phyloP scores from a whole-genome alignment of 2,888 invertebrate species.

The Furcula furcula region DNA sequence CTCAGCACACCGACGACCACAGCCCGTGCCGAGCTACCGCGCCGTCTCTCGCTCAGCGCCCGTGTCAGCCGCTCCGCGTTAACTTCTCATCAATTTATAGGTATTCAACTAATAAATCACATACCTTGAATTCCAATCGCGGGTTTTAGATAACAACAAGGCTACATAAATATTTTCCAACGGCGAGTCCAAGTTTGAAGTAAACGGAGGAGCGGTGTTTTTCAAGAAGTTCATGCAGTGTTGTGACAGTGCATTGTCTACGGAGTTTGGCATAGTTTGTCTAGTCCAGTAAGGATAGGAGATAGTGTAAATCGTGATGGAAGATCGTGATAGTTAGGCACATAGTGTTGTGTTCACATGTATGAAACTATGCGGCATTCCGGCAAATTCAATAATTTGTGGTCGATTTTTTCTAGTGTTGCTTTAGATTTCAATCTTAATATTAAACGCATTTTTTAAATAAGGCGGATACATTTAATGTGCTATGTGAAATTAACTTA shows the following conservation, averaged over 20 bases:
- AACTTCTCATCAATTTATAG: conserved; percentile 21
- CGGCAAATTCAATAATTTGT: neutral
- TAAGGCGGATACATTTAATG: too few species aligned
- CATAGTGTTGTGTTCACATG: conserved; percentile 21
- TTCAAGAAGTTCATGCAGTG: conserved; percentile 4
- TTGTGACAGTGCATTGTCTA: conserved; percentile 20
- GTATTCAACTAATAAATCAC: conserved; percentile 26
- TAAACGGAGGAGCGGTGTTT: neutral
- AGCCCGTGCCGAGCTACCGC: conserved; percentile 22
- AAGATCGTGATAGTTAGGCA: conserved; percentile 3
- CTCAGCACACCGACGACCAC: conserved; percentile 48
- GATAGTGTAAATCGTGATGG: neutral
- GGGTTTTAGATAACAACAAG: conserved; percentile 2
- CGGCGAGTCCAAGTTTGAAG: neutral
- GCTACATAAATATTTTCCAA: neutral
- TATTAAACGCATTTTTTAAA: neutral
- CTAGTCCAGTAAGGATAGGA: neutral
- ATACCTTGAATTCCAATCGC: conserved; percentile 17
- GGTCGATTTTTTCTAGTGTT: neutral
- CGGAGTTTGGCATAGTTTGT: neutral
- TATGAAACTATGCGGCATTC: conserved; percentile 6
- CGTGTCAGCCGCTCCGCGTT: conserved; percentile 15
- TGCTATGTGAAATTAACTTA: too few species aligned
- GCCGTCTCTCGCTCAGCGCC: conserved; percentile 12
- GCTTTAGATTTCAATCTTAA: neutral